phyloP scores from a whole-genome alignment of 2,797 vertebrate species.

The Hydrophis major region DNA sequence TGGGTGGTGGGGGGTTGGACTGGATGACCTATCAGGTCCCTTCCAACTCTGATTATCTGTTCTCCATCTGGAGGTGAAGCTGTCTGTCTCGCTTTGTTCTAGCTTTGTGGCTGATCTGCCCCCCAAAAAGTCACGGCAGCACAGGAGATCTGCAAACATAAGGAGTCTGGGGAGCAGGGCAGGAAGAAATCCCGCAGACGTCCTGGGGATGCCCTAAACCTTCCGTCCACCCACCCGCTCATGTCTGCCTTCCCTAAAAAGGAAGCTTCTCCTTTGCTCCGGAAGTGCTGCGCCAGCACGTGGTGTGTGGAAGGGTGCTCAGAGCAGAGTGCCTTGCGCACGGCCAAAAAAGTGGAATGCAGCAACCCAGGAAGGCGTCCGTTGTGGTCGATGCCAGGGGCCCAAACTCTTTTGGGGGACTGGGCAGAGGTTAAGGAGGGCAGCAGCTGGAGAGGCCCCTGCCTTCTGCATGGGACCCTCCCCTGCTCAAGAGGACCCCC shows the following conservation, averaged over 20 bases:
- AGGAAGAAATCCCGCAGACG: neutral
- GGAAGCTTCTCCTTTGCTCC: neutral
- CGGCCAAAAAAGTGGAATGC: too few relatives aligned
- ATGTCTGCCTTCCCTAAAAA: neutral
- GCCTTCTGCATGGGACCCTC: neutral
- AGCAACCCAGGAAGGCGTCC: neutral
- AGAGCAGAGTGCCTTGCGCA: neutral
- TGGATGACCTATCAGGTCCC: too few relatives aligned
- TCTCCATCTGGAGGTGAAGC: neutral
- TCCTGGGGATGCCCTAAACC: neutral
- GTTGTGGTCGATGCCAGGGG: neutral
- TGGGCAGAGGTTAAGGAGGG: neutral
- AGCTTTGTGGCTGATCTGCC: neutral
- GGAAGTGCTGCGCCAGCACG: neutral
- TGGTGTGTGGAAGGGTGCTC: neutral
- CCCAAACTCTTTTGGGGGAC: neutral
- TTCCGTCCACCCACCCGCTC: neutral
- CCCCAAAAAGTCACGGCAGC: neutral
- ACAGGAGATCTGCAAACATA: too few relatives aligned
- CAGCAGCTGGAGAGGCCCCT: neutral
- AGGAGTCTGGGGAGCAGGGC: too few relatives aligned
- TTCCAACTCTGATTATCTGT: too few relatives aligned
- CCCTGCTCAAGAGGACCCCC: neutral
- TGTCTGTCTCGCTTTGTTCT: neutral
- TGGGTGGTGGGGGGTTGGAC: too few relatives aligned